Evolutionary conservation across 2,797 vertebrate genomes (phyloP), one percentile per base, ranked within the genome.

Genomic region (Cirrhinus molitorella): DNA sequence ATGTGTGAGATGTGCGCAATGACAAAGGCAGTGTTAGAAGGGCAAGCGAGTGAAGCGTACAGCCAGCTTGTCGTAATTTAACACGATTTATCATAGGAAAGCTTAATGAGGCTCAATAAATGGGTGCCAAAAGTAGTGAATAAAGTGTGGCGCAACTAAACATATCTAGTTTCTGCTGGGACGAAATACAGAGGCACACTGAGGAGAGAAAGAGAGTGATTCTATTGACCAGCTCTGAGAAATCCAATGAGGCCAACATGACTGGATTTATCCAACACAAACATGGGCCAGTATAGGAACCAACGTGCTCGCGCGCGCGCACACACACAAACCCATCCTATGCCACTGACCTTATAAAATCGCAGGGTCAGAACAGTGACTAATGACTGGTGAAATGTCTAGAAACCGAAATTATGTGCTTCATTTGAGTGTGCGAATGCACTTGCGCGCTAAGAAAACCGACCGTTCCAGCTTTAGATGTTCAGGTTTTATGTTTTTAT

Each of bases 241-340:
- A 89, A 87, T 80, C 61, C 85, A 87, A 88, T 84, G 83, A 86
- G 83, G 86, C 83, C 80, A 83, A 51, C 74, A 76, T 49, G 85
- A 63, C 73, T 57, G 34, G 65, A 70, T 77, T 63, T 28, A 88
- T 81, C 63, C 83, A 61, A 80, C 75, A 87, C 68, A 70, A 63
- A 78, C 70, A 85, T 51, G 16, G 63, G 79, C 75, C 75, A 63
- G 78, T 66, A 73, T 1, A 80, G 61, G 85, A 19, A 43, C 84
- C 85, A 72, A 87, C 86, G 82, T 70, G 53, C 85, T 63, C 55
- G 14, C 28, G 43, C 59, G 74, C 67, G 45, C 59, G 63, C 55
- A 75, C 2, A 23, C 61, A 68, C 53, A 76, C n/a, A 43, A 40
- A 40, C 45, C 43, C 67, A 63, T 25, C 51, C 55, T 49, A 40